Evolutionary conservation across 2,113 vertebrate species (phyloP), one percentile per base, ranked within the genome.

Genomic region (Etheostoma cragini): DNA sequence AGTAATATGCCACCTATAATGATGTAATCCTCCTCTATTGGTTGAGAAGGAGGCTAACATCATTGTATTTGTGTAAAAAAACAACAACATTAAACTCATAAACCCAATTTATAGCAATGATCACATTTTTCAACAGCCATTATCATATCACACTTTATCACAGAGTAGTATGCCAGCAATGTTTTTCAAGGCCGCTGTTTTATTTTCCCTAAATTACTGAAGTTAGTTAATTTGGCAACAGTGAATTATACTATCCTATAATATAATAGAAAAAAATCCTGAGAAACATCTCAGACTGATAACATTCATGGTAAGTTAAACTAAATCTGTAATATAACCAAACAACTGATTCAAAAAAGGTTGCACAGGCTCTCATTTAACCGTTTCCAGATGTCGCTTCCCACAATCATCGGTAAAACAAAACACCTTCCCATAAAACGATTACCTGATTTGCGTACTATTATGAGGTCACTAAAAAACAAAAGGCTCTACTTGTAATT

Each of bases 301-400:
- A 62, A 67, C 21, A 70, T 64, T 72, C 19, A 47, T 0, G 26
- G 21, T 47, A 21, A 50, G 35, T 77, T 13, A 3, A 76, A 57
- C 66, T 61, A 61, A 71, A 72, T 64, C 49, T 24, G 38, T 77
- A 66, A 62, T 58, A 65, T 33, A 74, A 70, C 30, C 56, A 58
- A 38, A 24, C 53, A 24, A 33, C 24, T 68, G 46, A 75, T 73
- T 66, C 21, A 13, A 49, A 86, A 80, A 56, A 66, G 52, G 24
- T 69, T 61, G 60, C 66, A 16, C 17, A 35, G 73, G 22, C 21
- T 76, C 53, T 76, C 5, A 61, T 79, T 42, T 38, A 86, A 87
- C 46, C 10, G 53, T 72, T 91, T 79, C 81, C 89, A 89, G 83
- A 91, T 91, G 92, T 85, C 78, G 49, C 49, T 69, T 33, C 24